phyloP scores from a whole-genome alignment of 2,888 invertebrate genomes.

The Ochropacha duplaris region DNA sequence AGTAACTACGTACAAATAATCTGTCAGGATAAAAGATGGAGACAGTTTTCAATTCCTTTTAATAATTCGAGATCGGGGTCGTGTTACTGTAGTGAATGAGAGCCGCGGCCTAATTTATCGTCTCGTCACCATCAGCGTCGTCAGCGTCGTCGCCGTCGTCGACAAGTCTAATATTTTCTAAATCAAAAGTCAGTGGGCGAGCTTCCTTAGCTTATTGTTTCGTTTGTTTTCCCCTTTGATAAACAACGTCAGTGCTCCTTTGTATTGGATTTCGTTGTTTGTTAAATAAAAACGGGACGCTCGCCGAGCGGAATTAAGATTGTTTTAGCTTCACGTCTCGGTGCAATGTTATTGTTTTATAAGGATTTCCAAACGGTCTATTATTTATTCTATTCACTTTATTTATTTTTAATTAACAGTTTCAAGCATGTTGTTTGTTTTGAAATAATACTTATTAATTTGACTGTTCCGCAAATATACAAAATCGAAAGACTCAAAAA shows the following conservation, averaged over 20 bases:
- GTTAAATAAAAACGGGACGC: constrained; percentile 16
- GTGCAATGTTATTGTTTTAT: neutral
- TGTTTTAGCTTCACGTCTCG: constrained; percentile 1
- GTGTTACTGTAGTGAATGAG: constrained; percentile 31
- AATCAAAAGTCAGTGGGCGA: constrained; percentile 38
- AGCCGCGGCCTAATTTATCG: constrained; percentile 40
- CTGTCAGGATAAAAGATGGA: neutral
- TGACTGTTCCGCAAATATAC: too few relatives aligned
- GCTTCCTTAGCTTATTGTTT: constrained; percentile 50
- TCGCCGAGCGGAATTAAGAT: constrained; percentile 12
- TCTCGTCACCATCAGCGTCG: neutral
- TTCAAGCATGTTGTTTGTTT: too few relatives aligned
- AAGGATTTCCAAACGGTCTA: neutral
- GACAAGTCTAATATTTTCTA: constrained; percentile 25
- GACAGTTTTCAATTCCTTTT: constrained; percentile 37
- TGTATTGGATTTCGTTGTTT: constrained; percentile 55
- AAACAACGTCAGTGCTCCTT: constrained; percentile 60
- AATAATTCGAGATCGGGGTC: constrained; percentile 42
- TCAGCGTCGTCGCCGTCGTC: constrained; percentile 8
- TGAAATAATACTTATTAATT: too few relatives aligned
- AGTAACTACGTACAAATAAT: neutral
- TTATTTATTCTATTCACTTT: neutral
- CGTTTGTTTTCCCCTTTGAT: constrained; percentile 51
- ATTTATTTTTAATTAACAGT: too few relatives aligned
- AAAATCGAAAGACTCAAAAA: too few relatives aligned